Base-by-base conservation (phyloP, 2,797 vertebrate genomes). In the Acridotheres tristis region DNA sequence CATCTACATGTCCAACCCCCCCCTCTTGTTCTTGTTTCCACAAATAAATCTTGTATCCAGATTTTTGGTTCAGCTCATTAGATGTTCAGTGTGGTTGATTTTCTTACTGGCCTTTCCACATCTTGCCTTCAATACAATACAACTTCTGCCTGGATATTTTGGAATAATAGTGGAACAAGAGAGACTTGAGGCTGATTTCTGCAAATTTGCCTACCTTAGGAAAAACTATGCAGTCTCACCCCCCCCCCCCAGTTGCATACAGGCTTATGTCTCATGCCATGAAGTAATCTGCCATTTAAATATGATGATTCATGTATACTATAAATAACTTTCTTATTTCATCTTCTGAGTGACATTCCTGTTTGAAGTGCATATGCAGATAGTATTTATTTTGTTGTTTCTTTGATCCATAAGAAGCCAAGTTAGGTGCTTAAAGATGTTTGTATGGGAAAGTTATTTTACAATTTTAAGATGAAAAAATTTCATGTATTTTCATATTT, bases 241-340 rank as follows among this genome's bases (percentile, higher is more conserved):
- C 14, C 19, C 15, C 10, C 38, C 14, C 47, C 16, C 40, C 40
- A 38, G 18, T 6, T 76, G 69, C 68, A 58, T 90, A 61, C 20
- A 80, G 27, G 12, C 29, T 79, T 79, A 20, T 32, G 32, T 83
- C 23, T 89, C 48, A 26, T 87, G 23, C 43, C 45, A 43, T 76
- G 29, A 79, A 67, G 16, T 81, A 73, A 66, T 71, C 22, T 90
- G 15, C 58, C 32, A 80, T 83, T 88, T 90, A 79, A 89, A 77
- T 87, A 45, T 14, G 18, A 16, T 94, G 59, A 72, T 89, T 72
- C 80, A 55, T 7, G 0, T 76, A 25, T 68, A 15, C 43, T 83
- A 66, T 87, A 90, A 92, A 74, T 89, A 91, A 66, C 36, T 83
- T 83, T 10, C 38, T 77, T 88, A 36, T 78, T 95, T 83, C 80